phyloP scores from a whole-genome alignment of 2,113 vertebrate genomes.

The Elaphurus davidianus region DNA sequence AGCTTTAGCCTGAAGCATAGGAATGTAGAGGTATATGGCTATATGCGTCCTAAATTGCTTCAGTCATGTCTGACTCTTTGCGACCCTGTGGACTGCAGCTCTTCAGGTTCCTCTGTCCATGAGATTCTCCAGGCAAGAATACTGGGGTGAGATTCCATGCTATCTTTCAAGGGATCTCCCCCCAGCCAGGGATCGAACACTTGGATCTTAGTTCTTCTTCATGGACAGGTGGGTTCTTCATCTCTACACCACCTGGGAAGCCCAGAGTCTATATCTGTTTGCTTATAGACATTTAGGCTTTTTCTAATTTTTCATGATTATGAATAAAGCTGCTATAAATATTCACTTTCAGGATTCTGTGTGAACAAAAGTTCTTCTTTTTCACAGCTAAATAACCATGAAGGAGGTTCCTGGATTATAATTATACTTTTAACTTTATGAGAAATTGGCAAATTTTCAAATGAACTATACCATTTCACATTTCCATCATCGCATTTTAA shows the following conservation, averaged over 20 bases:
- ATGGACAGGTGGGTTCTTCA: background rate
- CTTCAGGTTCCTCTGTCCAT: background rate
- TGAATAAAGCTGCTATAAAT: background rate
- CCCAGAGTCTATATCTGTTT: background rate
- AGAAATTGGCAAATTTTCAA: background rate
- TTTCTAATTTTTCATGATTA: background rate
- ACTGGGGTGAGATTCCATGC: background rate
- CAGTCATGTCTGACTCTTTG: background rate
- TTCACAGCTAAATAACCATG: background rate
- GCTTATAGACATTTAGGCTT: background rate
- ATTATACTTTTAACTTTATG: background rate
- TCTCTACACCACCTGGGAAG: background rate
- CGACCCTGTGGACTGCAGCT: background rate
- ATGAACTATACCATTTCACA: background rate
- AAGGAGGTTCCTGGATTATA: background rate
- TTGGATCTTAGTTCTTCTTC: background rate
- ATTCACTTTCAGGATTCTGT: background rate
- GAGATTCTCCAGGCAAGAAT: background rate
- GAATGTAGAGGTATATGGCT: fast-evolving
- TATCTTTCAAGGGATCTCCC: background rate
- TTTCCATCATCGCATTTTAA: background rate
- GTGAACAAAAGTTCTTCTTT: background rate
- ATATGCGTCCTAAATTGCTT: background rate
- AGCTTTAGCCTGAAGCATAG: background rate
- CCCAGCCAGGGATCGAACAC: background rate